phyloP scores from a whole-genome alignment of 2,113 vertebrate species.

The Trogon melanurus region DNA sequence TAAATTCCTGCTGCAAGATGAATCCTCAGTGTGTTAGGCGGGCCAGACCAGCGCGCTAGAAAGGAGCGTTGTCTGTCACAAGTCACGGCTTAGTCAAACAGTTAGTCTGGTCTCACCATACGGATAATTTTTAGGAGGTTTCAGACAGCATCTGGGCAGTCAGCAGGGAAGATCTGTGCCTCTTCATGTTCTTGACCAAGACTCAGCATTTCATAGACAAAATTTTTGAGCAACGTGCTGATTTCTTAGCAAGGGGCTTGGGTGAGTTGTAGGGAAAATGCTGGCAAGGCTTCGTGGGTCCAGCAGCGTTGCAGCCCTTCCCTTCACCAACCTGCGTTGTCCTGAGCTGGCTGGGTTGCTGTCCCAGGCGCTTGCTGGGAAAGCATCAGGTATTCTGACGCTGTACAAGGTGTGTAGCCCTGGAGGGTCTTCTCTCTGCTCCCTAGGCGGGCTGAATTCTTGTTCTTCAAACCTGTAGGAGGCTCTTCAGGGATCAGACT shows the following conservation, averaged over 20 bases:
- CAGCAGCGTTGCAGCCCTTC: background rate
- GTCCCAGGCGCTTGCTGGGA: background rate
- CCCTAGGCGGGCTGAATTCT: background rate
- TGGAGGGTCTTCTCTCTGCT: background rate
- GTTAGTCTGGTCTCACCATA: background rate
- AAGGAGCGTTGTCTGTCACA: accelerated
- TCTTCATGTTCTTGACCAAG: background rate
- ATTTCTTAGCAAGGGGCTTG: background rate
- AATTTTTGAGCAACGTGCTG: background rate
- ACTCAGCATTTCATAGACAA: background rate
- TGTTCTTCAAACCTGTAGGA: background rate
- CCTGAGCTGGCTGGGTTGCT: background rate
- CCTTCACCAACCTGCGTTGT: background rate
- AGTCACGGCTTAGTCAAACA: background rate
- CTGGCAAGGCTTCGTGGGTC: background rate
- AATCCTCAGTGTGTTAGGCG: background rate
- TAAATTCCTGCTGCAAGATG: background rate
- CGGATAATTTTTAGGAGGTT: background rate
- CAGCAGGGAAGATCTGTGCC: background rate
- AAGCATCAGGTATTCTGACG: background rate
- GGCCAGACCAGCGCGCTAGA: background rate
- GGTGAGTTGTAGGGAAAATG: background rate
- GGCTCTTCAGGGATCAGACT: background rate
- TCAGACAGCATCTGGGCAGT: background rate
- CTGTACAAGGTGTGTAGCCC: background rate